A percentile compares a stretch with the other conserved stretches of the same genome.
phyloP scores from a whole-genome alignment of 2,113 vertebrate genomes.

The Carlito syrichta region DNA sequence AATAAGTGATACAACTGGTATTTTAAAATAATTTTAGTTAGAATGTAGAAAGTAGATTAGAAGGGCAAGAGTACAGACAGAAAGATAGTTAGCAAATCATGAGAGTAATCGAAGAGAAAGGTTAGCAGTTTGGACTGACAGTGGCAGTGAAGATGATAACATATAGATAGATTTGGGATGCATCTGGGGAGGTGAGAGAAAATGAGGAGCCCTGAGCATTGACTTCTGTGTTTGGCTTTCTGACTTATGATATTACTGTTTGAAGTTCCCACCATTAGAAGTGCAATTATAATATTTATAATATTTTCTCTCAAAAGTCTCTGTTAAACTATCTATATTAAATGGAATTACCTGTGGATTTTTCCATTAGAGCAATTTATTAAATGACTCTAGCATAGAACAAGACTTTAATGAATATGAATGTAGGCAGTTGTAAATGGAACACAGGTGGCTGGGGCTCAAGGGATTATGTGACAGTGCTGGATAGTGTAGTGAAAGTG shows the following conservation, averaged over 20 bases:
- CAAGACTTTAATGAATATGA: neutral
- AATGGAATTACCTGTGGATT: neutral
- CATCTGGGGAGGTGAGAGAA: neutral
- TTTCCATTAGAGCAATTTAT: neutral
- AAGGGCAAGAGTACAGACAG: neutral
- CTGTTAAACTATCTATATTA: neutral
- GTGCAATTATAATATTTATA: neutral
- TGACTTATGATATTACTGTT: neutral
- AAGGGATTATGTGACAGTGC: neutral
- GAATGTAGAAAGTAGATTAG: neutral
- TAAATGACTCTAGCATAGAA: neutral
- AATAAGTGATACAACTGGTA: neutral
- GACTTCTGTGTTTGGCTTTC: neutral
- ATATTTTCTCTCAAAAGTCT: neutral
- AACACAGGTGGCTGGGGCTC: neutral
- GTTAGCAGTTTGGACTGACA: fast-evolving
- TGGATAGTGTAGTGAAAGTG: neutral
- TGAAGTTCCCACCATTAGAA: neutral
- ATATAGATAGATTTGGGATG: neutral
- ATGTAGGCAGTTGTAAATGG: neutral
- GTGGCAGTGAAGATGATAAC: neutral
- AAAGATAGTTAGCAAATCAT: neutral
- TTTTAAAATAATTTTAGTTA: neutral
- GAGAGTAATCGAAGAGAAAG: neutral
- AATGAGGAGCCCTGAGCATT: fast-evolving